Conservation (phyloP, 2,888 invertebrate genomes). For the Plebejus melissa region DNA sequence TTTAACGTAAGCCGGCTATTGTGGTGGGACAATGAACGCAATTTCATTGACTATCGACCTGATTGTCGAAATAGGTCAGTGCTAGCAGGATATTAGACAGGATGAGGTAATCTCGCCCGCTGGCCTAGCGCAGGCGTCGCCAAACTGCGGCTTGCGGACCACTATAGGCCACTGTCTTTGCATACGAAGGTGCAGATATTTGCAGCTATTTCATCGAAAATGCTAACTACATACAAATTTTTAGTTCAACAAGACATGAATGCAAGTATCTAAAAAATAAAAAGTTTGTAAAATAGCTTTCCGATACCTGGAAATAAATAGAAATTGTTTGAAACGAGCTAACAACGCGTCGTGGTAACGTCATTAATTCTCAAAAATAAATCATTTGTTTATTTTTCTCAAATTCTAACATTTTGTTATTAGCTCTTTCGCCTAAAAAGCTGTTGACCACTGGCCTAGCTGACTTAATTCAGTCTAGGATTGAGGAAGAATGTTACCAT, state of each 20-base stretch:
- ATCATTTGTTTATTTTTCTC: no score
- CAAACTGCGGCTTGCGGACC: neutral
- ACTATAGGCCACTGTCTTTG: neutral
- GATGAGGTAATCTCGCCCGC: conserved; percentile 58
- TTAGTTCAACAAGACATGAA: no score
- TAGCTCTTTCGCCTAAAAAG: neutral
- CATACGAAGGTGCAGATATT: neutral
- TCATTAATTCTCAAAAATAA: no score
- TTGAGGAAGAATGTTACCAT: neutral
- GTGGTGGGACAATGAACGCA: conserved; percentile 40
- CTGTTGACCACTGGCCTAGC: neutral
- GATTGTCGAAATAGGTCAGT: conserved; percentile 67
- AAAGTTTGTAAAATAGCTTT: no score
- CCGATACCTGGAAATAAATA: no score
- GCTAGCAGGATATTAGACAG: conserved; percentile 58
- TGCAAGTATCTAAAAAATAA: no score
- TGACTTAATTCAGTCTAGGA: conserved; percentile 24
- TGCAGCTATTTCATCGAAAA: neutral
- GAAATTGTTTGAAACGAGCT: no score
- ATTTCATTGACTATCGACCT: conserved; percentile 63
- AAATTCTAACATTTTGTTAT: no score
- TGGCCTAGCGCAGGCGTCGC: conserved; percentile 28
- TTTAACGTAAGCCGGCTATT: conserved; percentile 39
- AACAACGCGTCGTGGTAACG: no score
- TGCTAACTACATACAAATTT: neutral